These are phyloP conservation scores for Brachionus rotundiformis DNA, from an alignment of 1,140 invertebrate genomes.

Conservation along the genomic window DNA sequence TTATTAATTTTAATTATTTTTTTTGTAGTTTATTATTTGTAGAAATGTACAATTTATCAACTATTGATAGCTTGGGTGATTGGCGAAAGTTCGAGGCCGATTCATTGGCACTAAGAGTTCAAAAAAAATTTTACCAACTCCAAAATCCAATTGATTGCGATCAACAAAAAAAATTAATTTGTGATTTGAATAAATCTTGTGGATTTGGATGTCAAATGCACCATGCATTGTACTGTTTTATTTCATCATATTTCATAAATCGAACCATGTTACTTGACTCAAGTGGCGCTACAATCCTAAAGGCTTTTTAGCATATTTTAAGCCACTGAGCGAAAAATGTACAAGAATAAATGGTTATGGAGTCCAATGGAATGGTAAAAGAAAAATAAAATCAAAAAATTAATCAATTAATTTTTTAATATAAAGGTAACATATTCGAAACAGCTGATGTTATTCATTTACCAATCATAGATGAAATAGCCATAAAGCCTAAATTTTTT, in stretches of 20 bases:
- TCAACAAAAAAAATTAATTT: slow-evolving; percentile 83
- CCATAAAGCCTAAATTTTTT: slow-evolving; percentile 81
- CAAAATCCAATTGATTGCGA: slow-evolving; percentile 82
- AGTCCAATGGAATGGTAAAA: slow-evolving; percentile 57
- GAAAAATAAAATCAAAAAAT: background rate
- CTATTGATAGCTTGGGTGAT: slow-evolving; percentile 75
- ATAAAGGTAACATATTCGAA: slow-evolving; percentile 60
- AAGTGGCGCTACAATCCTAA: slow-evolving; percentile 82
- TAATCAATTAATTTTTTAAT: background rate
- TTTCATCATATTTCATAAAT: slow-evolving; percentile 90
- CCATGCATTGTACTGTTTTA: slow-evolving; percentile 92
- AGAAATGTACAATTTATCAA: slow-evolving; percentile 67
- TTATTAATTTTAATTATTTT: background rate
- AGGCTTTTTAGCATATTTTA: slow-evolving; percentile 87
- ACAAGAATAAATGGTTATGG: slow-evolving; percentile 55
- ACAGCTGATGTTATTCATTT: slow-evolving; percentile 76
- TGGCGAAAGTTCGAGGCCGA: slow-evolving; percentile 79
- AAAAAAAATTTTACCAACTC: slow-evolving; percentile 72
- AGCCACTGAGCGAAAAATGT: slow-evolving; percentile 86
- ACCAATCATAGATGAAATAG: slow-evolving; percentile 90
- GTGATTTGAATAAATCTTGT: slow-evolving; percentile 95
- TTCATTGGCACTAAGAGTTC: slow-evolving; percentile 78
- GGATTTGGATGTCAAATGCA: slow-evolving; percentile 95
- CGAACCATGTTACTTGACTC: slow-evolving; percentile 93
- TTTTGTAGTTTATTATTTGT: slow-evolving; percentile 59